Conservation (phyloP, 2,113 vertebrate species). For the Ibidorhyncha struthersii region DNA sequence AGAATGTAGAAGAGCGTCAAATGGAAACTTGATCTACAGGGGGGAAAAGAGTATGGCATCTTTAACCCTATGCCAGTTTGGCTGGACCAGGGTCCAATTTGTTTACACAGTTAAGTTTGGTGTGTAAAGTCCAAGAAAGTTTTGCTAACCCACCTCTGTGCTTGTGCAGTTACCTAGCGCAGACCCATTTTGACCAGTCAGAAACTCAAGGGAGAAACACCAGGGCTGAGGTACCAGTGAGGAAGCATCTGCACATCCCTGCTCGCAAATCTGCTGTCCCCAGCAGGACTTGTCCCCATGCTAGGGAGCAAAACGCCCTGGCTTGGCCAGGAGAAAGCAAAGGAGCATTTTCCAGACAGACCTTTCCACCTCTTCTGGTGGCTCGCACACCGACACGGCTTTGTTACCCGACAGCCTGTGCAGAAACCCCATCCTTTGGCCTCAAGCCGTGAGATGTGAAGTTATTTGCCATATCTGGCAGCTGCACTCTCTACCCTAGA, state of each 20-base stretch:
- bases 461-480: background rate
- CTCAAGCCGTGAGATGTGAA: background rate
- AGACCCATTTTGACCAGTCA: background rate
- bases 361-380: background rate
- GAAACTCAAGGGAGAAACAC: background rate
- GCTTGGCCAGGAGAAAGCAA: background rate
- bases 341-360: background rate
- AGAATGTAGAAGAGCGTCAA: conserved; percentile 35
- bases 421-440: background rate
- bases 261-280: background rate
- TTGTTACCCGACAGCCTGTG: background rate
- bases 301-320: background rate
- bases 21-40: conserved; percentile 57
- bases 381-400: rapidly evolving
- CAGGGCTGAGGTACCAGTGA: background rate
- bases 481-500: background rate
- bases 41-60: background rate
- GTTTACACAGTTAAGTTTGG: background rate
- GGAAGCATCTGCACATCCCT: background rate
- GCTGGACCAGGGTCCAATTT: background rate
- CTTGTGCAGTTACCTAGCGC: background rate
- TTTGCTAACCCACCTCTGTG: background rate
- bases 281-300: background rate
- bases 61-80: background rate
- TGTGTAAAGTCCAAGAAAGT: background rate